Percentiles rank a stretch among this genome's conserved stretches.
phyloP scores from a whole-genome alignment of 2,888 invertebrate genomes.

The Opisthograptis luteolata region DNA sequence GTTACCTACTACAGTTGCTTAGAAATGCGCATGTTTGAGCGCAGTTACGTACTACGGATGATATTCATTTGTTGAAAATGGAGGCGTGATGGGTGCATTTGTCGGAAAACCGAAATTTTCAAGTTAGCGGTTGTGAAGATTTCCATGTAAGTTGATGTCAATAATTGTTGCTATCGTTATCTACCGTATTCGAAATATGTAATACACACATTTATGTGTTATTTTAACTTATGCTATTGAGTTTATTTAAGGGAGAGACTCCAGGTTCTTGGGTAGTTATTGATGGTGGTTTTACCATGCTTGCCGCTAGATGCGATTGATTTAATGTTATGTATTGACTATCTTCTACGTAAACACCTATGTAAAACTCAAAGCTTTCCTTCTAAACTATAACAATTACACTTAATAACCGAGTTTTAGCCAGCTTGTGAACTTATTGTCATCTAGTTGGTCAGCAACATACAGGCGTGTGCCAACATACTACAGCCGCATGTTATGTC shows the following conservation, averaged over 20 bases:
- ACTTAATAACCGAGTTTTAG: conserved; percentile 12
- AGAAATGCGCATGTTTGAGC: conserved; percentile 17
- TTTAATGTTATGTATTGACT: conserved; percentile 13
- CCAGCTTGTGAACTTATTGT: conserved; percentile 22
- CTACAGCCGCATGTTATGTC: conserved; percentile 21
- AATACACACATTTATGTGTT: conserved; percentile 43
- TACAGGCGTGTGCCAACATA: conserved; percentile 39
- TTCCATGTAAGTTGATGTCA: conserved; percentile 60
- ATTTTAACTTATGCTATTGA: conserved; percentile 49
- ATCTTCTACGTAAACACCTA: not conserved
- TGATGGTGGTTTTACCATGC: conserved; percentile 64
- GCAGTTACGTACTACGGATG: conserved; percentile 54
- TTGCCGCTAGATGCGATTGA: conserved; percentile 39
- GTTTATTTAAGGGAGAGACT: conserved; percentile 82
- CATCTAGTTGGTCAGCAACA: conserved; percentile 55
- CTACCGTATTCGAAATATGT: conserved; percentile 48
- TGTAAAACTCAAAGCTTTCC: not conserved
- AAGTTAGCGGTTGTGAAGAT: conserved; percentile 70
- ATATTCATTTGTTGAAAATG: conserved; percentile 83
- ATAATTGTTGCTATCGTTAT: conserved; percentile 61
- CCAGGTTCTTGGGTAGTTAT: conserved; percentile 60
- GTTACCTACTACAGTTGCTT: conserved; percentile 28
- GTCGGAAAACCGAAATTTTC: conserved; percentile 72
- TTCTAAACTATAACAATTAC: not conserved
- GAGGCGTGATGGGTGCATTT: conserved; percentile 78